Evolutionary conservation across 2,797 vertebrate species (phyloP).

Genomic region (Argyrosomus regius): DNA sequence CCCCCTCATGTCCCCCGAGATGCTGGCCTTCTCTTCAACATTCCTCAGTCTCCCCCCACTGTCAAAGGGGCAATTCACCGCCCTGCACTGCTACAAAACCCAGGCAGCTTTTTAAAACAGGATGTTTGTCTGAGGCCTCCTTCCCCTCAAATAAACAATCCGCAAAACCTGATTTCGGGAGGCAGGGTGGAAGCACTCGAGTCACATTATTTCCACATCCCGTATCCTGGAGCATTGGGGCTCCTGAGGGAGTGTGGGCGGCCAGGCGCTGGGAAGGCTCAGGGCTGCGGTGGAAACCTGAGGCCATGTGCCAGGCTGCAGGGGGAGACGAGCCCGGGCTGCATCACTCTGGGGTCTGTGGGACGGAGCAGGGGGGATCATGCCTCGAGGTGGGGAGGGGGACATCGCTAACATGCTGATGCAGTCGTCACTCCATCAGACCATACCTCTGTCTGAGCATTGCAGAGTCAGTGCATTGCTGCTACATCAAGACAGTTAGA

Average conservation of each 20-base stretch:
- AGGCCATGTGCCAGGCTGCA: constrained; percentile 81
- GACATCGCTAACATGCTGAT: constrained; percentile 50
- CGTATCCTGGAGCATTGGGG: constrained; percentile 82
- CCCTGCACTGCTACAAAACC: constrained; percentile 82
- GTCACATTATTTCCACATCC: constrained; percentile 86
- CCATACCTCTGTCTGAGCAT: constrained; percentile 2
- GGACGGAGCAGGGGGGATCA: constrained; percentile 55
- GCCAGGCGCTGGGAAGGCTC: constrained; percentile 79
- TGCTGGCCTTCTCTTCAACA: constrained; percentile 86
- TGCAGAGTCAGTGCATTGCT: constrained; percentile 13
- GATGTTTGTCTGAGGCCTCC: constrained; percentile 93
- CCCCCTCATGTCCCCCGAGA: constrained; percentile 71
- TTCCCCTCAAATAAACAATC: constrained; percentile 96
- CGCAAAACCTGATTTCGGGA: constrained; percentile 89
- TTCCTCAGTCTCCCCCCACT: constrained; percentile 78
- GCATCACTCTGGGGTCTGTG: constrained; percentile 64
- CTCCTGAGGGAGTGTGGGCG: constrained; percentile 73
- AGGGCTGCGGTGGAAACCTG: constrained; percentile 85
- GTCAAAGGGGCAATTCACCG: constrained; percentile 85
- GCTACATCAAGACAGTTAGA: constrained; percentile 10
- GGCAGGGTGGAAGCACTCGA: constrained; percentile 88
- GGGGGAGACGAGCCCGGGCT: constrained; percentile 67
- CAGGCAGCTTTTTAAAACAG: constrained; percentile 91
- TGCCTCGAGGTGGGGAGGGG: constrained; percentile 45
- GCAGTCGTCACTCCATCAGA: constrained; percentile 50